phyloP scores from a whole-genome alignment of 2,113 vertebrate species.

The Calonectris borealis region DNA sequence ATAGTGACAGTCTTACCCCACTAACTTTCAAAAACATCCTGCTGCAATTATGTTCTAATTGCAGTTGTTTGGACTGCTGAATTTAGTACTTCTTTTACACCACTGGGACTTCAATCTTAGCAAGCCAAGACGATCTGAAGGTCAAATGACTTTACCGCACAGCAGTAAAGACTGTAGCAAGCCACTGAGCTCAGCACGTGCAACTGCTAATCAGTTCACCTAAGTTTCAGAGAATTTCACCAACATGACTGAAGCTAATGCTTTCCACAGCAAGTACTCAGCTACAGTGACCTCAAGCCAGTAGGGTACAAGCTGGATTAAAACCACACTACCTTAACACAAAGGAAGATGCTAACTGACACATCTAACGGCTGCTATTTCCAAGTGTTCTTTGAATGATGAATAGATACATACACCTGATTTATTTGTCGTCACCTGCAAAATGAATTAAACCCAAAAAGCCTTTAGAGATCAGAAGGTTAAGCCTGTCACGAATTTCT shows the following conservation, averaged over 20 bases:
- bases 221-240: neutral
- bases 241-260: neutral
- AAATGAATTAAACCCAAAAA: neutral
- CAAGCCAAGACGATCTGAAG: neutral
- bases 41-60: neutral
- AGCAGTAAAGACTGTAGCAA: neutral
- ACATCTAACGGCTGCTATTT: neutral
- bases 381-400: neutral
- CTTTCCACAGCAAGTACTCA: neutral
- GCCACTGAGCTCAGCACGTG: neutral
- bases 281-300: neutral
- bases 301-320: neutral
- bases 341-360: neutral
- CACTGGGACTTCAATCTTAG: neutral
- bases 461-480: slow-evolving; percentile 8
- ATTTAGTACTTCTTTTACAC: neutral
- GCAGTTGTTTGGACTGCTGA: neutral
- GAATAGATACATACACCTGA: neutral
- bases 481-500: neutral
- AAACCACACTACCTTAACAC: neutral
- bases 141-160: neutral
- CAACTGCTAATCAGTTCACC: neutral
- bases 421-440: slow-evolving; percentile 6
- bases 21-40: neutral
- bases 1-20: neutral